Evolutionary conservation across 1,140 invertebrate genomes (phyloP), one percentile per base, ranked within the genome.

Genomic region (Trachymyrmex septentrionalis): DNA sequence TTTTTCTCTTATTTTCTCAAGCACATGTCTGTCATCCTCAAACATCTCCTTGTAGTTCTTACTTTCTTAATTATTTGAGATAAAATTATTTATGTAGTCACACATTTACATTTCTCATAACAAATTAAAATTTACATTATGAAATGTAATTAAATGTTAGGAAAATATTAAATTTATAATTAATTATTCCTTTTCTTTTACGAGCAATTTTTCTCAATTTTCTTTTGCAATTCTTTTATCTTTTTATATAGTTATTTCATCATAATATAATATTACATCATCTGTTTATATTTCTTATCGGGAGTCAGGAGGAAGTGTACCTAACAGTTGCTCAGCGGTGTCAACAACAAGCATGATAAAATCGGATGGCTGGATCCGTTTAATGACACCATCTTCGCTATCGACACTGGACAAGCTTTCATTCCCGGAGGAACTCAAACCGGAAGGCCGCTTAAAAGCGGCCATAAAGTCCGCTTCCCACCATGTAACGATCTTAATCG

Each of bases 401-500:
- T 75, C 84, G 66, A 77, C 71, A 27, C 77, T 66, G 24, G 24
- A 57, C 7, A 38, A 19, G 21, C 30, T 71, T 55, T 87, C 85
- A 2, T 86, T 53, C 34, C 75, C 73, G 1, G 14, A 24, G 0
- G 85, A 90, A 57, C 89, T 93, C 19, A 97, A 95, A 3, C 96
- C 96, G 0, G 96, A 97, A 0, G 93, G 75, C 3, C 86, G 84
- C 57, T 93, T 94, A 75, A 96, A 97, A 53, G 96, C 96, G 61
- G 96, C 96, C 14, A 95, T 89, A 88, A 97, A 97, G 88, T 97
- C 97, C 69, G 97, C 96, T 94, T 97, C 97, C 95, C 97, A 97
- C 97, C 97, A 98, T 1, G 96, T 94, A 3, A 97, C 97, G 77
- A 98, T 96, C 95, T 98, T 98, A 44, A 97, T 96, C 9, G 97